Evolutionary conservation across 2,797 vertebrate genomes (phyloP).

Genomic region (Serranus cabrilla): DNA sequence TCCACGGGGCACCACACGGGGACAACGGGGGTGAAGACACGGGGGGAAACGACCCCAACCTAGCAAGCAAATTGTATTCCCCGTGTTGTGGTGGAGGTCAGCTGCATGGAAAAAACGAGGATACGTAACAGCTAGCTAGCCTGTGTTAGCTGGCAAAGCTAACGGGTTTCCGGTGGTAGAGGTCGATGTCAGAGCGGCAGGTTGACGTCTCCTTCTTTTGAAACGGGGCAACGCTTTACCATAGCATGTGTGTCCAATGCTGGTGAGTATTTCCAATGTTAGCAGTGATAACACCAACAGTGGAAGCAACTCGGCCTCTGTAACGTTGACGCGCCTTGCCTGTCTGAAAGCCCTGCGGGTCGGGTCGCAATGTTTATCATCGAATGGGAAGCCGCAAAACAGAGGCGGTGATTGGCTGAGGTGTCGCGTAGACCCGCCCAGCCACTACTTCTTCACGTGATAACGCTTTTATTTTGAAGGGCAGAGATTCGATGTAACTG

Average conservation of each 20-base stretch:
- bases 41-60: conserved; percentile 26
- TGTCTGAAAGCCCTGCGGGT: conserved; percentile 14
- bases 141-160: conserved; percentile 54
- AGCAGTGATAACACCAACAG: background rate
- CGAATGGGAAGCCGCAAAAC: conserved; percentile 79
- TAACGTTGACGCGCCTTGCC: conserved; percentile 41
- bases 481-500: conserved; percentile 6
- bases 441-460: conserved; percentile 83
- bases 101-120: conserved; percentile 59
- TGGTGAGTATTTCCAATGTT: conserved; percentile 25
- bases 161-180: conserved; percentile 46
- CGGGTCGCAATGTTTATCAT: conserved; percentile 76
- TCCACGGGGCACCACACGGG: conserved; percentile 70
- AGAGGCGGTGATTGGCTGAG: conserved; percentile 79
- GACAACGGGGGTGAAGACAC: conserved; percentile 20
- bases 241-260: background rate
- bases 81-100: conserved; percentile 79
- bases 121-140: conserved; percentile 71
- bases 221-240: conserved; percentile 9
- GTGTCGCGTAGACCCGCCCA: conserved; percentile 50
- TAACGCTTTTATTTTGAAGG: conserved; percentile 54
- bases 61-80: conserved; percentile 11
- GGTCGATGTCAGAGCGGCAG: conserved; percentile 31
- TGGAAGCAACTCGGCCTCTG: conserved; percentile 7
- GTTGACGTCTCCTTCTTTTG: conserved; percentile 6